phyloP scores from a whole-genome alignment of 2,797 vertebrate genomes.

The Prionace glauca region DNA sequence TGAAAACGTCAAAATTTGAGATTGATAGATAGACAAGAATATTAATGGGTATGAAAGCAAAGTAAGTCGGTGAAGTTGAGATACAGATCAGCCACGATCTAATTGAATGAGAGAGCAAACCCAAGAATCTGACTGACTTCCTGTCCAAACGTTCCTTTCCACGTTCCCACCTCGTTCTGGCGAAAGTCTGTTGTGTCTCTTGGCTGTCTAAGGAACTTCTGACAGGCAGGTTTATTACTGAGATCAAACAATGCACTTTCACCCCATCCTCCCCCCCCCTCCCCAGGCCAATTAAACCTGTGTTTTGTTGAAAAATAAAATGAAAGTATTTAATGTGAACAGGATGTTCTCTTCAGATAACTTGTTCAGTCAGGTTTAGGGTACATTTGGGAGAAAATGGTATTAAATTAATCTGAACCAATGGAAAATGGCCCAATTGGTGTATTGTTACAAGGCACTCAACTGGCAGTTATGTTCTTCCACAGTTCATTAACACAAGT shows the following conservation, averaged over 20 bases:
- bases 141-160: background rate
- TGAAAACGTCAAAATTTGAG: background rate
- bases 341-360: slow-evolving; percentile 26
- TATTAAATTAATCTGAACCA: slow-evolving; percentile 35
- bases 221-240: background rate
- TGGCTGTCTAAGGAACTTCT: background rate
- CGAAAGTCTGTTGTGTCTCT: background rate
- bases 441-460: background rate
- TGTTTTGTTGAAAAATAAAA: background rate
- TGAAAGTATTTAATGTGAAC: background rate
- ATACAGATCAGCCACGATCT: background rate
- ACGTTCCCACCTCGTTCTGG: background rate
- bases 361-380: background rate
- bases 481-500: background rate
- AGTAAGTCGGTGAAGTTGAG: background rate
- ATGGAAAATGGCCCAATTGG: background rate
- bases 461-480: background rate
- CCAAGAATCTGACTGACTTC: background rate
- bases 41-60: background rate
- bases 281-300: background rate
- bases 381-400: background rate
- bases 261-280: background rate
- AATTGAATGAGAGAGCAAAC: background rate
- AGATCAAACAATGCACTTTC: background rate
- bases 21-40: background rate